Conservation (phyloP, 2,888 invertebrate genomes). For the Stenolophus ochropezus region DNA sequence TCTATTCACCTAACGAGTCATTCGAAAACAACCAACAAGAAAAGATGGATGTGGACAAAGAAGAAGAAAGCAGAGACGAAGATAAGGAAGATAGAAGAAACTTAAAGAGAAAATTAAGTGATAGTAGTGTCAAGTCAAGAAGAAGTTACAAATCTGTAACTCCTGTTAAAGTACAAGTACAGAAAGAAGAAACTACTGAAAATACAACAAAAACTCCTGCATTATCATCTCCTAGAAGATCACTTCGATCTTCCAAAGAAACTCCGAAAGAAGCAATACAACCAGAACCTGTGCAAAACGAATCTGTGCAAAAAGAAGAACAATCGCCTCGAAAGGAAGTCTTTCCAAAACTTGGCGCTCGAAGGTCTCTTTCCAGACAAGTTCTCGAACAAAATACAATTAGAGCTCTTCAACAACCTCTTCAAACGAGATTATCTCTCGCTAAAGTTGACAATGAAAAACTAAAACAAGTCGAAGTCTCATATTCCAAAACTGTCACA, state of each 20-base stretch:
- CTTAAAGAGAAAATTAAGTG: background rate
- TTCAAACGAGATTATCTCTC: conserved; percentile 26
- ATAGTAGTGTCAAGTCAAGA: conserved; percentile 31
- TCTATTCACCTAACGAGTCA: conserved; percentile 66
- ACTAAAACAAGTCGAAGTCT: conserved; percentile 33
- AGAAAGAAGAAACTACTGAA: background rate
- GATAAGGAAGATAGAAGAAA: background rate
- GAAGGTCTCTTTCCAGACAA: conserved; percentile 42
- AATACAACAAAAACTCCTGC: background rate
- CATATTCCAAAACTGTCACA: conserved; percentile 45
- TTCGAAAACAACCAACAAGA: conserved; percentile 53
- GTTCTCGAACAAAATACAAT: conserved; percentile 49
- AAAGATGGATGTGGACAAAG: background rate
- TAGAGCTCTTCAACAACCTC: background rate
- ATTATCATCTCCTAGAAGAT: background rate
- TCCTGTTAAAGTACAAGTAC: conserved; percentile 5
- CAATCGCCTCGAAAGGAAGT: background rate
- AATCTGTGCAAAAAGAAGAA: background rate
- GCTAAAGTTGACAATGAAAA: background rate
- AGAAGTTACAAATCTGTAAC: conserved; percentile 56
- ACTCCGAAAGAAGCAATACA: background rate
- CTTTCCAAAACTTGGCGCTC: conserved; percentile 41
- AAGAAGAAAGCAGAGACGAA: background rate
- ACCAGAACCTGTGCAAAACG: background rate
- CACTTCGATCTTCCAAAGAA: background rate